Percentiles rank a stretch among this genome's conserved stretches.
These are phyloP conservation scores for Rafetus swinhoei DNA, from an alignment of 2,113 vertebrate species.

Conservation along the genomic window DNA sequence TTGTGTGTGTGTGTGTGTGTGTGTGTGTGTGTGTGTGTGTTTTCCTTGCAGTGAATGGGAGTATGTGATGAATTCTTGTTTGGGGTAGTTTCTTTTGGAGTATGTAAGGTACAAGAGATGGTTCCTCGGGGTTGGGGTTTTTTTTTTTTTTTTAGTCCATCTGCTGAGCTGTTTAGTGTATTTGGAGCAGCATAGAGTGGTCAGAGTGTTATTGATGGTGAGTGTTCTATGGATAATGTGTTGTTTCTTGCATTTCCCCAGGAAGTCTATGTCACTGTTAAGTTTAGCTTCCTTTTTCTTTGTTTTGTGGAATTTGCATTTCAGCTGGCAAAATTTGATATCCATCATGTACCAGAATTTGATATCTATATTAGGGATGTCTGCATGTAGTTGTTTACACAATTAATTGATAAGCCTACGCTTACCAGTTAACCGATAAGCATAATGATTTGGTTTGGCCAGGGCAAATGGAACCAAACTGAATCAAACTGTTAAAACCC, in stretches of 20 bases:
- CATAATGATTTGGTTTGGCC: background rate
- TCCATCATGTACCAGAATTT: background rate
- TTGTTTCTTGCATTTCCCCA: background rate
- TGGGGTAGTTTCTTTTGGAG: background rate
- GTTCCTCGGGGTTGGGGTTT: background rate
- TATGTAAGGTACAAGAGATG: background rate
- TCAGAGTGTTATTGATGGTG: background rate
- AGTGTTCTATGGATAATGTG: background rate
- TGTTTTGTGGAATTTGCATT: background rate
- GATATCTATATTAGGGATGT: background rate
- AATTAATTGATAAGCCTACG: too few relatives aligned
- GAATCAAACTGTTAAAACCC: too few relatives aligned
- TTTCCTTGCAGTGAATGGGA: background rate
- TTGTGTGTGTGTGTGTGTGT: too few relatives aligned
- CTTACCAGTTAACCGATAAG: accelerated
- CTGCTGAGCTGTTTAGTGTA: background rate
- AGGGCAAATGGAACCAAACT: too few relatives aligned
- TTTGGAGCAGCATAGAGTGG: background rate
- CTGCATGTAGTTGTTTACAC: too few relatives aligned
- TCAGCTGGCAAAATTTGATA: background rate
- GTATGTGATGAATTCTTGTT: background rate
- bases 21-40: too few relatives aligned
- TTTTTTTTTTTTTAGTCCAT: background rate
- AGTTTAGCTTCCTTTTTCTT: background rate
- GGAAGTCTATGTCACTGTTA: background rate